These are phyloP conservation scores for Eulemur rufifrons DNA, from an alignment of 2,113 vertebrate species.

Conservation along the genomic window DNA sequence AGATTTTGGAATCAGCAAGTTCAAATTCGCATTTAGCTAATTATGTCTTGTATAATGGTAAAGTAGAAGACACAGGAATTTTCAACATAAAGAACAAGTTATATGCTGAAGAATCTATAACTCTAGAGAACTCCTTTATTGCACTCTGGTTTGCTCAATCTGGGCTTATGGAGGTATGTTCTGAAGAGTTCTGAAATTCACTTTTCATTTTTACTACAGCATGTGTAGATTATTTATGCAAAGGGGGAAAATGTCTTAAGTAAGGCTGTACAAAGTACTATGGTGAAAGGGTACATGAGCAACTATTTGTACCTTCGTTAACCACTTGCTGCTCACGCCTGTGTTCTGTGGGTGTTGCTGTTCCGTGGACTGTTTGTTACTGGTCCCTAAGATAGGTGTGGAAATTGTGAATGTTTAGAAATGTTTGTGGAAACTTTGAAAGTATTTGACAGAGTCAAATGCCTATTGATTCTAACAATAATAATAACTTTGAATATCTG, in stretches of 20 bases:
- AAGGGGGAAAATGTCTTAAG: neutral
- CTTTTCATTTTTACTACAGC: neutral
- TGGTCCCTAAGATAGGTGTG: neutral
- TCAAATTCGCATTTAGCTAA: constrained; percentile 82
- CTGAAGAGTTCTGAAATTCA: neutral
- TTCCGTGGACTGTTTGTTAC: neutral
- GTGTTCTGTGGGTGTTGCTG: neutral
- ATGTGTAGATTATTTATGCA: neutral
- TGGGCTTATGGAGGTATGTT: constrained; percentile 92
- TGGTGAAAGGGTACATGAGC: neutral
- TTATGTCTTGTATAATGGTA: constrained; percentile 84
- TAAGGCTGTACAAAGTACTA: neutral
- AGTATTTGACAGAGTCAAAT: neutral
- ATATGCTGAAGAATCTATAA: constrained; percentile 79
- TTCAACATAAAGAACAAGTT: constrained; percentile 87
- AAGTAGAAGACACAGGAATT: constrained; percentile 68
- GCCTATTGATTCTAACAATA: neutral
- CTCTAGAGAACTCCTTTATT: constrained; percentile 89
- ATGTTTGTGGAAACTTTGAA: neutral
- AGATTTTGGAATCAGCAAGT: constrained; percentile 83
- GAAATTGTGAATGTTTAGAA: neutral
- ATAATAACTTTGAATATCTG: neutral
- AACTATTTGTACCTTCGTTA: accelerated
- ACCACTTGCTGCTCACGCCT: neutral
- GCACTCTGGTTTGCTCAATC: constrained; percentile 87